phyloP scores from a whole-genome alignment of 2,113 vertebrate genomes.

The Hipposideros armiger region DNA sequence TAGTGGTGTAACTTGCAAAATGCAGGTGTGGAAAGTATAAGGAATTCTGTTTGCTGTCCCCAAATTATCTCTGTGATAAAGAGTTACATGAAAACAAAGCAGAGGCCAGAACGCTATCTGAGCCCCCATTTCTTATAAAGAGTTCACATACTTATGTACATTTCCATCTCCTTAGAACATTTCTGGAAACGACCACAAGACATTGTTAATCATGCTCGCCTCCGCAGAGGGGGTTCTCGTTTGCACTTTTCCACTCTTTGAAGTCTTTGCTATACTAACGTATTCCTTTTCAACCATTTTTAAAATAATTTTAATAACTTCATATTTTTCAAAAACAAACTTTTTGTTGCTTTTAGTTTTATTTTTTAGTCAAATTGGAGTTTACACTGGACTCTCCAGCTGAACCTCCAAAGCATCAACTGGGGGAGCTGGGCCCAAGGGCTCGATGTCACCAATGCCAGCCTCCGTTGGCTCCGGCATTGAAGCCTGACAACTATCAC shows the following conservation, averaged over 20 bases:
- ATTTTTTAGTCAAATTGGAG: not conserved
- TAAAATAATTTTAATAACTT: not conserved
- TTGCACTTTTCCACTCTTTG: not conserved
- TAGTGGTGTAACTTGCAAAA: not conserved
- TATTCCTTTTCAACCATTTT: not conserved
- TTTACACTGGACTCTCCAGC: not conserved
- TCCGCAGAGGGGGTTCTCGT: rapidly evolving
- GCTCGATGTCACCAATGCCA: rapidly evolving
- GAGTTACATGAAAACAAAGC: not conserved
- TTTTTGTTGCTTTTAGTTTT: not conserved
- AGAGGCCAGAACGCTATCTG: not conserved
- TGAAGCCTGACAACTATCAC: rapidly evolving
- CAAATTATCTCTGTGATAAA: not conserved
- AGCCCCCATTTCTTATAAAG: not conserved
- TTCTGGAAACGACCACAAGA: not conserved
- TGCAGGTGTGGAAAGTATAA: not conserved
- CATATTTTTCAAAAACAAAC: not conserved
- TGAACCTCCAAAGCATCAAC: not conserved
- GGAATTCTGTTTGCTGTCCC: not conserved
- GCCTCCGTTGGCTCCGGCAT: rapidly evolving
- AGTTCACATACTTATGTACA: too few relatives aligned
- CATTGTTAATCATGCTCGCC: too few relatives aligned
- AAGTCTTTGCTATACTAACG: not conserved
- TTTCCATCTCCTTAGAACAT: not conserved
- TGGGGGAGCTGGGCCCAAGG: rapidly evolving